Evolutionary conservation across 2,888 invertebrate species (phyloP), one percentile per base, ranked within the genome.

Genomic region (Hyposoter dolosus): DNA sequence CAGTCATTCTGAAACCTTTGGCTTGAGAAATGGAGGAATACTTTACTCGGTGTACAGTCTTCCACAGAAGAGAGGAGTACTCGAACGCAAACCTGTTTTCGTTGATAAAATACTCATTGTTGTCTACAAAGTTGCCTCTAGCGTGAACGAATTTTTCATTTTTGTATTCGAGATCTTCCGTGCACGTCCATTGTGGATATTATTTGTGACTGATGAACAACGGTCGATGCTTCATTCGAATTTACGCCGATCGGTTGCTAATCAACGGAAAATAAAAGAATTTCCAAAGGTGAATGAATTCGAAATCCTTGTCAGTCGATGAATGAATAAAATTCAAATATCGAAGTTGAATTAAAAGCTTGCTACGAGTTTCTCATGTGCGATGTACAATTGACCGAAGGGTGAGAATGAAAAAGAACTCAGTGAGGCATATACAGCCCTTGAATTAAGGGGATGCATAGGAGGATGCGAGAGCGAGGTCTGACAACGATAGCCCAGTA

Each of bases 281-380:
- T 47, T 23, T 47, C 28, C 28, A 50, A 60, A 45, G 9, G 15
- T 4, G 28, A 23, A 3, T 23, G 2, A 69, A 28, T 28, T 23
- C 28, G 1, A 60, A 28, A 28, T 28, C 28, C 28, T 60, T 60
- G 10, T 15, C 0, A 28, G 28, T 60, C 28, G 12, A 28, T 60
- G 28, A 47, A n/a, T 53, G 9, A 56, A 12, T n/a, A 66, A 76
- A 78, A 87, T 78, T 68, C 56, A 83, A 88, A 87, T 85, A 82
- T 87, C 47, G 68, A 86, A 85, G 85, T 88, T 89, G 88, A 90
- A 91, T 90, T 90, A 45, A 77, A 83, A 82, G 32, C 17, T 68
- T 17, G 17, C 17, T 10, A 47, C 63, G 28, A 76, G 56, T 63
- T 56, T 45, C 71, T n/a, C 53, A 19, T 28, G 47, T n/a, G 53